Evolutionary conservation across 2,113 vertebrate species (phyloP).

Genomic region (Typhlomys cinereus): DNA sequence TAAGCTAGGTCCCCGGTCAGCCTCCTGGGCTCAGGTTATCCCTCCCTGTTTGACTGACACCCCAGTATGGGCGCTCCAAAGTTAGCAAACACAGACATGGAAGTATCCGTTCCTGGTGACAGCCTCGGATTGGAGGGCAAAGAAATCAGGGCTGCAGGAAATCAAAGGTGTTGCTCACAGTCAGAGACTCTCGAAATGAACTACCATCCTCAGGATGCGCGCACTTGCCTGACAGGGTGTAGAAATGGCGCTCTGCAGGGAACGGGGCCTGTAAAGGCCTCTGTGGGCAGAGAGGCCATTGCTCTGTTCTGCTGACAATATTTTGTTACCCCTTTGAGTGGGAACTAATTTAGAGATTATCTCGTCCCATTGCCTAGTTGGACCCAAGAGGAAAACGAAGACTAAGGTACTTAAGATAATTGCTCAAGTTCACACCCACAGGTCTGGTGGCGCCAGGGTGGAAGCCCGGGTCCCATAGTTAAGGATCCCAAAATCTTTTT

Average conservation of each 20-base stretch:
- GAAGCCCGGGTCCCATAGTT: slow-evolving; percentile 4
- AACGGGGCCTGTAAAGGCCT: neutral
- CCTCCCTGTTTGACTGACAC: neutral
- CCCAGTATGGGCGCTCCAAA: neutral
- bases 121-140: neutral
- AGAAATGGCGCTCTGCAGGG: neutral
- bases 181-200: neutral
- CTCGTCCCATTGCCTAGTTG: slow-evolving; percentile 14
- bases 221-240: accelerated
- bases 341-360: slow-evolving; percentile 66
- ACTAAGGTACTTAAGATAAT: slow-evolving; percentile 52
- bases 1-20: neutral
- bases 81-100: neutral
- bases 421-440: slow-evolving; percentile 51
- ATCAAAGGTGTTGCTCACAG: neutral
- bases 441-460: slow-evolving; percentile 23
- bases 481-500: slow-evolving; percentile 33
- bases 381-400: slow-evolving; percentile 35
- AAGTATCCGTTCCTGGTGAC: neutral
- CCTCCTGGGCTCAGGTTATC: neutral
- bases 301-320: neutral
- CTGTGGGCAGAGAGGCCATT: neutral
- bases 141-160: neutral
- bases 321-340: slow-evolving; percentile 40
- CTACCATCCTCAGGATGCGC: neutral